phyloP scores from a whole-genome alignment of 2,797 vertebrate species.

The Xenopus petersii region DNA sequence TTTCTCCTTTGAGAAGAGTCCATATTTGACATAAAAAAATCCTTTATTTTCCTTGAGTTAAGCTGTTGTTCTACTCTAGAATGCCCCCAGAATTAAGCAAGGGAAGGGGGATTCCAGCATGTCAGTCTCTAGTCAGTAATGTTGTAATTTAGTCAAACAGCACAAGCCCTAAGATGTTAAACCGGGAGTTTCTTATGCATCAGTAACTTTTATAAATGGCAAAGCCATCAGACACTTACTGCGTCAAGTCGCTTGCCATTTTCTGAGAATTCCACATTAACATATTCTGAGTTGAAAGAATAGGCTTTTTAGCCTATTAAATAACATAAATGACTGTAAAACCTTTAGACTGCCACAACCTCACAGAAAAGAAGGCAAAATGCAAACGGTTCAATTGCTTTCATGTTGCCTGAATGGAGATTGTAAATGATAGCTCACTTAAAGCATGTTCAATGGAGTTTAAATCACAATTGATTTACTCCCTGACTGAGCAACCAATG shows the following conservation, averaged over 20 bases:
- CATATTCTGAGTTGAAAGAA: slow-evolving; percentile 23
- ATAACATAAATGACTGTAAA: slow-evolving; percentile 37
- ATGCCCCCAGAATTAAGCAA: too few species aligned
- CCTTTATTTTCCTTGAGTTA: too few species aligned
- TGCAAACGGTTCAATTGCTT: slow-evolving; percentile 42
- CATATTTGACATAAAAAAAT: too few species aligned
- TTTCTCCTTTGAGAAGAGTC: too few species aligned
- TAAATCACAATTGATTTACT: slow-evolving; percentile 51
- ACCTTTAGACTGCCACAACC: slow-evolving; percentile 26
- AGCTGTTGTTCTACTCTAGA: too few species aligned
- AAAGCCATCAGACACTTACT: not conserved
- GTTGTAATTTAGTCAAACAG: not conserved
- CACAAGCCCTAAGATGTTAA: not conserved
- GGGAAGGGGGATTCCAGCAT: not conserved
- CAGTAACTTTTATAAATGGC: slow-evolving; percentile 1
- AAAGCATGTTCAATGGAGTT: slow-evolving; percentile 47
- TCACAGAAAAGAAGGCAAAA: slow-evolving; percentile 37
- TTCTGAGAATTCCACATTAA: slow-evolving; percentile 25
- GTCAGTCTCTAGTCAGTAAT: not conserved
- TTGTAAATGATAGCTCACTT: slow-evolving; percentile 51
- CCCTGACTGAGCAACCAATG: slow-evolving; percentile 49
- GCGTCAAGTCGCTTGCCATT: not conserved
- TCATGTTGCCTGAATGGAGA: slow-evolving; percentile 44
- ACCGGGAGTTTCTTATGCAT: not conserved
- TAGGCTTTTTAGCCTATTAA: slow-evolving; percentile 20